Percentiles rank a stretch among this genome's conserved stretches.
Evolutionary conservation across 2,113 vertebrate genomes (phyloP).

Genomic region (Marmota flaviventris): DNA sequence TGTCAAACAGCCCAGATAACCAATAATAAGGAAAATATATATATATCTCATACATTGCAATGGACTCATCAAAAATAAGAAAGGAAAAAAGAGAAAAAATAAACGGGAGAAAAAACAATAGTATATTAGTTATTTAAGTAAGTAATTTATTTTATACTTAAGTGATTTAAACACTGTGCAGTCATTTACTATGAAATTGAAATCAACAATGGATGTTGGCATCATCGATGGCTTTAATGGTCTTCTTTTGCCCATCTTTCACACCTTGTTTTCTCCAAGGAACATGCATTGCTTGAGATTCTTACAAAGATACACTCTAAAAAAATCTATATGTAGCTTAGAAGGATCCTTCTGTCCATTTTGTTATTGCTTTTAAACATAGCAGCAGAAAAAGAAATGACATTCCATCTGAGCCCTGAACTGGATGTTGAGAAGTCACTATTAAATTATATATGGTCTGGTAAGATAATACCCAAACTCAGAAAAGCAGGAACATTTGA

Average conservation of each 20-base stretch:
- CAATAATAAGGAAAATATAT: neutral
- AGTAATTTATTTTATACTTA: conserved; percentile 22
- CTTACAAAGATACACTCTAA: neutral
- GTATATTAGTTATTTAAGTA: neutral
- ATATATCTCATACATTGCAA: too few species aligned
- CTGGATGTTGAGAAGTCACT: conserved; percentile 20
- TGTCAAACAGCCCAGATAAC: neutral
- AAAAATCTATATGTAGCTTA: neutral
- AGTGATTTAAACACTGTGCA: neutral
- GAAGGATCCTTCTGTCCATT: neutral
- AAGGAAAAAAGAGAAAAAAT: too few species aligned
- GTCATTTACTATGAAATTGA: neutral
- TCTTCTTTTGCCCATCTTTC: neutral
- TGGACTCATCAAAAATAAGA: too few species aligned
- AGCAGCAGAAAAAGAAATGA: neutral
- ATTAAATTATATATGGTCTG: conserved; percentile 28
- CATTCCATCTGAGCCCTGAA: neutral
- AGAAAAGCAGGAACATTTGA: conserved; percentile 25
- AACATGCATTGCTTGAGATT: neutral
- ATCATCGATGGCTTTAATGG: neutral
- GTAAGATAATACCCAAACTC: neutral
- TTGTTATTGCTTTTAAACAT: conserved; percentile 46
- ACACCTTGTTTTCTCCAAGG: neutral
- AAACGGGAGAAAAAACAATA: too few species aligned
- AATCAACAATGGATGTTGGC: neutral